Base-by-base conservation (phyloP, 2,888 invertebrate species). In the Cheilosia soror region DNA sequence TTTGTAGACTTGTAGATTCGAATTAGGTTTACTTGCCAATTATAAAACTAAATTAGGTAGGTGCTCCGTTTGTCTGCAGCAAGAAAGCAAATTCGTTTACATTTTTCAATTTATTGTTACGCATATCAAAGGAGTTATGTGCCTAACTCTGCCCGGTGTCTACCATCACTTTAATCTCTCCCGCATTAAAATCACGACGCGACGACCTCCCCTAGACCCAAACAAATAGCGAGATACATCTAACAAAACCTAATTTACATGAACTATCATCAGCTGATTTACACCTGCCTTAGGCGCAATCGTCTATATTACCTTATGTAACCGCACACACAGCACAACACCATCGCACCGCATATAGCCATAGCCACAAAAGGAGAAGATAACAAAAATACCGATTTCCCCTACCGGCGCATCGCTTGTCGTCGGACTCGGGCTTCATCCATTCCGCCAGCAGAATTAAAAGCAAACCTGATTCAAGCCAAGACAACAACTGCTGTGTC, bases 261-360 rank as follows among this genome's bases (percentile, higher is more conserved):
- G 72, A 79, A 79, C 79, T 72, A 79, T 79, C 79, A 72, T 79
- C 79, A 79, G 79, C 79, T 79, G 79, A 79, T 79, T 79, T 79
- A 79, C 79, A 79, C 79, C 79, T 79, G 79, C 79, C 79, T 60
- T 31, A 51, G 72, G 79, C 65, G 79, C 65, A 79, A 49, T 71
- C 75, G 40, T 2, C 20, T 29, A 66, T 51, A 47, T 47, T 49
- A 42, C 66, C 79, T 79, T 79, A 79, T 65, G 79, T 79, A 79
- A 79, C 79, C 72, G 78, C 71, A 49, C 69, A 37, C 65, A 63
- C 37, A 42, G 37, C 62, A 79, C 78, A 78, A 58, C 63, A 53
- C 42, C 60, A 33, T 53, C 57, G 42, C 49, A 9, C 11, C 37
- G 37, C 15, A 58, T 20, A 15, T 31, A 25, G n/a, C 20, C 20